Conservation (phyloP, 2,113 vertebrate species). For the Ptilorrhoa leucosticta region DNA sequence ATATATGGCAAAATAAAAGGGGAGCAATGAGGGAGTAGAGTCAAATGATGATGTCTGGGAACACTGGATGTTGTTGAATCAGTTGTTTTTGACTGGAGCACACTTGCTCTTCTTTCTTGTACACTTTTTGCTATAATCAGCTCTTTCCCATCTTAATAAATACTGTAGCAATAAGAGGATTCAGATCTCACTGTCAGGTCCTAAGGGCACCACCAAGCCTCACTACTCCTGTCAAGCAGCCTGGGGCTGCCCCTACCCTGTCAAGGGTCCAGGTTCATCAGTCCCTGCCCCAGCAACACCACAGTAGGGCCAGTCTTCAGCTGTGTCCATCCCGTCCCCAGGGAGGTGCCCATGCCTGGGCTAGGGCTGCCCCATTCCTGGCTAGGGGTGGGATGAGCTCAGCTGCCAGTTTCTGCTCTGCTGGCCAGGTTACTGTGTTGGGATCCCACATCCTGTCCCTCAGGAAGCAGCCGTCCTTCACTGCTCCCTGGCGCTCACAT, state of each 20-base stretch:
- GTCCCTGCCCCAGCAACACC: not conserved
- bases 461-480: not conserved
- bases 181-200: not conserved
- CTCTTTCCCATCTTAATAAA: not conserved
- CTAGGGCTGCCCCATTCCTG: not conserved
- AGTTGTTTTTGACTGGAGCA: not conserved
- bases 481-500: not conserved
- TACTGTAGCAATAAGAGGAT: not conserved
- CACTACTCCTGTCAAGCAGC: not conserved
- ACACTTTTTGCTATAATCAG: not conserved
- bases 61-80: not conserved
- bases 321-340: not conserved
- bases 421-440: not conserved
- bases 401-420: not conserved
- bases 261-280: not conserved
- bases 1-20: not conserved
- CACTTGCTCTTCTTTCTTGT: not conserved
- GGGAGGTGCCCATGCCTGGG: not conserved
- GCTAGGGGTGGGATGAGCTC: not conserved
- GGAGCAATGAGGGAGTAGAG: not conserved
- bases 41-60: not conserved
- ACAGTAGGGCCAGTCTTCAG: not conserved
- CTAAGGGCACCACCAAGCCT: not conserved
- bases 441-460: not conserved
- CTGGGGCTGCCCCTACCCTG: rapidly evolving